Percentiles rank a stretch among this genome's conserved stretches.
These are phyloP conservation scores for Borostomias antarcticus DNA, from an alignment of 2,797 vertebrate genomes.

Conservation along the genomic window DNA sequence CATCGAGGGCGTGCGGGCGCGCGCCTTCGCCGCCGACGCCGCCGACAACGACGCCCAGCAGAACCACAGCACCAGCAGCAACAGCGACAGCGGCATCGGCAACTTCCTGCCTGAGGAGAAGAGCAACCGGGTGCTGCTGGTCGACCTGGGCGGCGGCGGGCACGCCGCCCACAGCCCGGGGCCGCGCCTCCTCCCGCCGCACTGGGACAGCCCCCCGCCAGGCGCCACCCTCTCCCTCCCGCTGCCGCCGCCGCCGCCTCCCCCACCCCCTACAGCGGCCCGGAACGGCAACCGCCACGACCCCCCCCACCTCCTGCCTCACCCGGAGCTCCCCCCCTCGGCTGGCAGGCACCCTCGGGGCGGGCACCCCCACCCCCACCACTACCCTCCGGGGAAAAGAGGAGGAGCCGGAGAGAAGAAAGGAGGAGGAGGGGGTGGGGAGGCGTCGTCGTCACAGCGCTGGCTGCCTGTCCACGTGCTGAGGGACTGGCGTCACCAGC, in stretches of 20 bases:
- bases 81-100: conserved; percentile 96
- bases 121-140: conserved; percentile 88
- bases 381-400: conserved; percentile 80
- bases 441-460: conserved; percentile 67
- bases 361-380: conserved; percentile 69
- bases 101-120: conserved; percentile 95
- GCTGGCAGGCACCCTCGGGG: conserved; percentile 61
- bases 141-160: conserved; percentile 90
- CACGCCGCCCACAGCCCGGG: conserved; percentile 59
- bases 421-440: conserved; percentile 56
- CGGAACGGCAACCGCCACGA: conserved; percentile 88
- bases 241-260: conserved; percentile 36
- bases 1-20: conserved; percentile 91
- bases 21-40: conserved; percentile 90
- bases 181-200: too few species aligned
- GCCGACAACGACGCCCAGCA: conserved; percentile 86
- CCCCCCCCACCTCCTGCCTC: conserved; percentile 71
- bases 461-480: conserved; percentile 94
- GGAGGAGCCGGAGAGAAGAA: conserved; percentile 51
- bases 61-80: conserved; percentile 96
- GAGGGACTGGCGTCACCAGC: conserved; percentile 84
- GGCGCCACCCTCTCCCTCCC: conserved; percentile 53
- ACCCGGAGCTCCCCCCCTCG: conserved; percentile 72
- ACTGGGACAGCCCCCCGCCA: conserved; percentile 81
- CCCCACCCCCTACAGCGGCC: conserved; percentile 55